Evolutionary conservation across 2,888 invertebrate species (phyloP).

Genomic region (Andrena minutula): DNA sequence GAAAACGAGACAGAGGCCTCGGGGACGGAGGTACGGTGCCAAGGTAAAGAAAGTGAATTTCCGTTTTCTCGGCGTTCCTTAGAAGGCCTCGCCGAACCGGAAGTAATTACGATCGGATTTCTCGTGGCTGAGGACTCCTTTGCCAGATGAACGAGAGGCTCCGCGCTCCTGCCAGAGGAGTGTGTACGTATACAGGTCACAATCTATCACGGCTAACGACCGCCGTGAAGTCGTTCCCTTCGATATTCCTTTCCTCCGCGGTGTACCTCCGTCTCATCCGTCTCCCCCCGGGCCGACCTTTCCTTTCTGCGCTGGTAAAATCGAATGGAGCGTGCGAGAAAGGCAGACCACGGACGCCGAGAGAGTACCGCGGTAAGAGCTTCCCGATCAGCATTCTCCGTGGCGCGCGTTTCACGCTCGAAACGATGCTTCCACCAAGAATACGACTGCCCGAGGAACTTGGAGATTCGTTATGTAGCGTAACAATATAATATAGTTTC

Average conservation of each 20-base stretch:
- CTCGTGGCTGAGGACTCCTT: slow-evolving; percentile 62
- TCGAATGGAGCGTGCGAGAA: slow-evolving; percentile 27
- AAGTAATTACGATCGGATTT: slow-evolving; percentile 76
- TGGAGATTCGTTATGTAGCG: too few species aligned
- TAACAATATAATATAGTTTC: too few species aligned
- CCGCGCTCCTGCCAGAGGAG: neutral
- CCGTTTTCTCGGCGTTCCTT: slow-evolving; percentile 70
- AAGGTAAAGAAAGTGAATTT: slow-evolving; percentile 77
- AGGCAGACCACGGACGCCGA: neutral
- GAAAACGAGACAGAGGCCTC: slow-evolving; percentile 4
- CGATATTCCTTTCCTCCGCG: slow-evolving; percentile 34
- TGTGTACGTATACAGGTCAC: slow-evolving; percentile 44
- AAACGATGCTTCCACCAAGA: neutral
- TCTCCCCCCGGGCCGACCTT: slow-evolving; percentile 40
- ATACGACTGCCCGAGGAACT: neutral
- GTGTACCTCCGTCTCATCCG: slow-evolving; percentile 36
- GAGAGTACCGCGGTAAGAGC: neutral
- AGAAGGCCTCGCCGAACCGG: slow-evolving; percentile 70
- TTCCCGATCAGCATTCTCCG: slow-evolving; percentile 13
- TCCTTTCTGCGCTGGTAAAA: slow-evolving; percentile 41
- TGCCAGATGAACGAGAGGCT: slow-evolving; percentile 54
- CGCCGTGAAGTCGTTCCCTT: slow-evolving; percentile 49
- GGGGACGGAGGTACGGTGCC: slow-evolving; percentile 39
- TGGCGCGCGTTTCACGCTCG: neutral
- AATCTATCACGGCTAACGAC: slow-evolving; percentile 67